Percentiles rank a stretch among this genome's conserved stretches.
phyloP scores from a whole-genome alignment of 2,888 invertebrate genomes.

The Campoplex nolae region DNA sequence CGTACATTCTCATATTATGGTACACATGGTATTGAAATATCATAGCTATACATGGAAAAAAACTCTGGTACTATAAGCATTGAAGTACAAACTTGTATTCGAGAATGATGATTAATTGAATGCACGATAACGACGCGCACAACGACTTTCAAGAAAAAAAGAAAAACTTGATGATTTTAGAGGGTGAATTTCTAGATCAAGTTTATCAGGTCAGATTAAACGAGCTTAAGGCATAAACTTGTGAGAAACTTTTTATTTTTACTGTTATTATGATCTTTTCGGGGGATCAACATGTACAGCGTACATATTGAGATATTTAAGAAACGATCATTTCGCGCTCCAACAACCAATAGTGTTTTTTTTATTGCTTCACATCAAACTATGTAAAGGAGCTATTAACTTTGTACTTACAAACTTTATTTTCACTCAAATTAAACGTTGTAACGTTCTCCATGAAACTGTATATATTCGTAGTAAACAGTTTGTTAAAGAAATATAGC shows the following conservation, averaged over 20 bases:
- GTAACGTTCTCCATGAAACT: background rate
- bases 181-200: constrained; percentile 42
- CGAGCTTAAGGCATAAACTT: background rate
- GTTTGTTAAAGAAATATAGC: background rate
- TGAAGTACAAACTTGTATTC: constrained; percentile 3
- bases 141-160: constrained; percentile 18
- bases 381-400: background rate
- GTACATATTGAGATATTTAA: background rate
- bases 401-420: background rate
- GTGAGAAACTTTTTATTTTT: background rate
- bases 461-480: background rate
- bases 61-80: background rate
- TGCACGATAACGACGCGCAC: constrained; percentile 24
- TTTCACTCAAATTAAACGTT: background rate
- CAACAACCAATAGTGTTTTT: background rate
- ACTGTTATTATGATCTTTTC: constrained; percentile 5
- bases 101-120: constrained; percentile 49
- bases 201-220: constrained; percentile 48
- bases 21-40: constrained; percentile 38
- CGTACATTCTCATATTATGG: constrained; percentile 45
- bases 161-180: constrained; percentile 32
- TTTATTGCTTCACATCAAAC: background rate
- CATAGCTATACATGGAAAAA: background rate
- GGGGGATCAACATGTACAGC: background rate
- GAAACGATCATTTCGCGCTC: background rate